Base-by-base conservation (phyloP, 2,888 invertebrate species). In the Leptinotarsa peninsularis region DNA sequence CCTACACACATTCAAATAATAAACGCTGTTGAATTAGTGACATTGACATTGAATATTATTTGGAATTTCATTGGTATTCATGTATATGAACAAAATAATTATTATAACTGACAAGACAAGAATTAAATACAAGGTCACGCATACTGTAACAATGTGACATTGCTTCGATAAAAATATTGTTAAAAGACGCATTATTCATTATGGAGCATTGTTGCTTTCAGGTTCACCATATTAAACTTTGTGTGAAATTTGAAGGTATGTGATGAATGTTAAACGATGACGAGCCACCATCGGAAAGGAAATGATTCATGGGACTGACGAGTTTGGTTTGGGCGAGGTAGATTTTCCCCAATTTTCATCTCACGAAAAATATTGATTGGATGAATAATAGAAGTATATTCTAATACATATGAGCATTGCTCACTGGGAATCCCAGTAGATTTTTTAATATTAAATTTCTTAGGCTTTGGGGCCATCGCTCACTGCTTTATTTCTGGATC, bases 31-130 rank as follows among this genome's bases (percentile, higher is more conserved):
- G 4, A 60, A 49, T 58, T 66, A 43, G 54, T 74, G 74, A 49
- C 74, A 74, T 74, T 74, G 74, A 74, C 71, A 74, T 67, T 74
- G 74, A 49, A 74, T 18, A 23, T 33, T n/a, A 63, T 71, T 60
- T 33, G 27, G 67, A 66, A 71, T 23, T 50, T 70, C 70, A 71
- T 71, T 71, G 43, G 49, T 63, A 74, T 71, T 66, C 71, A 66
- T 66, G 4, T 21, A 71, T 71, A 58, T 75, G 21, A 72, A 72
- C 66, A 56, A 66, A 72, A 67, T 67, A 17, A 72, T 67, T 49
- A 71, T 52, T 63, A 67, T 72, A 52, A 75, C 71, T 50, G 52
- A 33, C 58, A 68, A 50, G 27, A 75, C 58, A 68, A 50, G 27
- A 75, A 72, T 71, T 63, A 68, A 49, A 72, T 27, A 70, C 70